These are phyloP conservation scores for Oryzias celebensis DNA, from an alignment of 2,113 vertebrate species.

Conservation along the genomic window DNA sequence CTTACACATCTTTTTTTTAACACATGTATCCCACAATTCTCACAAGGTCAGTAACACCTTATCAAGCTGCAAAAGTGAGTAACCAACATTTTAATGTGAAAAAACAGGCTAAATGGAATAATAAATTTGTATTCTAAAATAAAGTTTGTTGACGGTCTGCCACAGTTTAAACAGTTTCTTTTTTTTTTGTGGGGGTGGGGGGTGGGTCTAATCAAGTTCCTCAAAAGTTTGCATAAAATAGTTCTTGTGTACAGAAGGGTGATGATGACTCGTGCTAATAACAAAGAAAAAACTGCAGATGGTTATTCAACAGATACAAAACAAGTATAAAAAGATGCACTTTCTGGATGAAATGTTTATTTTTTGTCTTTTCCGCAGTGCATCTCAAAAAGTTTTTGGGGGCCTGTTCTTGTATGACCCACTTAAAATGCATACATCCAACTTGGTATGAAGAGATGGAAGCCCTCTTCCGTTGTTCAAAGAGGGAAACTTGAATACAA, in stretches of 20 bases:
- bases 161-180: conserved; percentile 28
- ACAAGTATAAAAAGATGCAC: conserved; percentile 71
- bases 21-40: too few species aligned
- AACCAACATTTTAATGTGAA: too few species aligned
- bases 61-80: too few species aligned
- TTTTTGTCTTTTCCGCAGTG: conserved; percentile 19
- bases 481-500: conserved; percentile 35
- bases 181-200: not conserved
- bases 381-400: conserved; percentile 43
- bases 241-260: conserved; percentile 42
- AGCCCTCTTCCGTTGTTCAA: conserved; percentile 43
- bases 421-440: conserved; percentile 60
- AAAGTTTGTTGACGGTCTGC: not conserved
- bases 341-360: conserved; percentile 33
- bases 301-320: conserved; percentile 75
- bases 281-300: conserved; percentile 41
- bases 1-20: too few species aligned
- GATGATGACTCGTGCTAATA: conserved; percentile 42
- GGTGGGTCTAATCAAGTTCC: conserved; percentile 36
- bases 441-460: conserved; percentile 42
- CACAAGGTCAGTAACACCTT: too few species aligned
- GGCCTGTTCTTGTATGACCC: conserved; percentile 31
- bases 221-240: conserved; percentile 74
- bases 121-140: too few species aligned
- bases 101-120: too few species aligned